These are phyloP conservation scores for Eupithecia abbreviata DNA, from an alignment of 2,888 invertebrate genomes.

Conservation along the genomic window DNA sequence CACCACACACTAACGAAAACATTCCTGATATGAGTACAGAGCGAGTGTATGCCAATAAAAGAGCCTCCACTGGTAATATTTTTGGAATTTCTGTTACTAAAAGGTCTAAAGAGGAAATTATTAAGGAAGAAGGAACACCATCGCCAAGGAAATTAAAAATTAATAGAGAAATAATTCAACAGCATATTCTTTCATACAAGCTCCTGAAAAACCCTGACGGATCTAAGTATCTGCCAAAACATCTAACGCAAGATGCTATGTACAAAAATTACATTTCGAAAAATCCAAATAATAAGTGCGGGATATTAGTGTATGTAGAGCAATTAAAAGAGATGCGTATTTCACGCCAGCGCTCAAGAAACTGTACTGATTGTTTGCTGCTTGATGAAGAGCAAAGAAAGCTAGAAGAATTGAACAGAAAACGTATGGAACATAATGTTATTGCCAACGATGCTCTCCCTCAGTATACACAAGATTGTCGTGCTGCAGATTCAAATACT, in stretches of 20 bases:
- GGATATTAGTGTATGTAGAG: not conserved
- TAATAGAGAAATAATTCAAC: conserved; percentile 2
- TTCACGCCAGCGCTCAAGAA: not conserved
- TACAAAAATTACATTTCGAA: not conserved
- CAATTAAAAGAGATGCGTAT: conserved; percentile 1
- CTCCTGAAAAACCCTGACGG: not conserved
- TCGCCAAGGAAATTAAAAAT: not conserved
- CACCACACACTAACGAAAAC: not conserved
- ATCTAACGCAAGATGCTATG: conserved; percentile 8
- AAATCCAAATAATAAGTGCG: not conserved
- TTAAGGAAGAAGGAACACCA: not conserved
- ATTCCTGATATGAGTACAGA: conserved; percentile 1
- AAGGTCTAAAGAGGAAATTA: not conserved
- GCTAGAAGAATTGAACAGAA: not conserved
- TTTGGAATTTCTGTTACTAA: not conserved
- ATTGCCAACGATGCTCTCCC: not conserved
- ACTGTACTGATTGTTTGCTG: not conserved
- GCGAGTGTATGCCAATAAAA: not conserved
- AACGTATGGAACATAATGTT: not conserved
- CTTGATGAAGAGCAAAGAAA: not conserved
- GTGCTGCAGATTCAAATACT: not conserved
- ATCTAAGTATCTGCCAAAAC: conserved; percentile 11
- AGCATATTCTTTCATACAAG: conserved; percentile 15
- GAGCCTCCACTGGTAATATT: not conserved
- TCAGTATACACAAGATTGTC: not conserved